phyloP scores from a whole-genome alignment of 2,888 invertebrate genomes.

The Fragum whitleyi region DNA sequence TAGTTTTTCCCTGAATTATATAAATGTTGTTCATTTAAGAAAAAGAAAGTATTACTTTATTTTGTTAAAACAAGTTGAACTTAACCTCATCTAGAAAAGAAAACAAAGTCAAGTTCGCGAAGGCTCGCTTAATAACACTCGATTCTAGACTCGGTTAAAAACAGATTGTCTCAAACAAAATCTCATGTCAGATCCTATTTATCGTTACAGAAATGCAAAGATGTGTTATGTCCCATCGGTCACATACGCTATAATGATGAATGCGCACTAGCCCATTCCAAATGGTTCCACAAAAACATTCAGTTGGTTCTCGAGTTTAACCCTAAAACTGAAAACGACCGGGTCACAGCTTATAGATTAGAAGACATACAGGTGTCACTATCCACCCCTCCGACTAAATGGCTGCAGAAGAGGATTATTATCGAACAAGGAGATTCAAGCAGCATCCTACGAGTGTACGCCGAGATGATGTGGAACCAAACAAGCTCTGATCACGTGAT shows the following conservation, averaged over 20 bases:
- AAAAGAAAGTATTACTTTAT: too few species aligned
- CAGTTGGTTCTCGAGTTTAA: background rate
- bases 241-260: background rate
- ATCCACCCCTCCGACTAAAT: background rate
- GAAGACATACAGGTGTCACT: background rate
- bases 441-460: background rate
- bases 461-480: background rate
- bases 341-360: background rate
- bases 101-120: too few species aligned
- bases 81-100: too few species aligned
- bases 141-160: too few species aligned
- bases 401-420: background rate
- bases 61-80: too few species aligned
- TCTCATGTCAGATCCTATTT: too few species aligned
- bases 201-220: slow-evolving; percentile 14
- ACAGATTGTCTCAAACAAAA: too few species aligned
- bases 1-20: too few species aligned
- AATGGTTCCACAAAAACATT: slow-evolving; percentile 6
- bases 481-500: background rate
- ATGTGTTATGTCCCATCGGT: slow-evolving; percentile 11
- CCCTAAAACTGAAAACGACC: background rate
- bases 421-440: background rate
- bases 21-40: too few species aligned
- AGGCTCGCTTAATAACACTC: too few species aligned
- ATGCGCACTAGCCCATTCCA: background rate